A percentile compares a stretch with the other conserved stretches of the same genome.
phyloP scores from a whole-genome alignment of 2,888 invertebrate genomes.

The Drosophila formosana region DNA sequence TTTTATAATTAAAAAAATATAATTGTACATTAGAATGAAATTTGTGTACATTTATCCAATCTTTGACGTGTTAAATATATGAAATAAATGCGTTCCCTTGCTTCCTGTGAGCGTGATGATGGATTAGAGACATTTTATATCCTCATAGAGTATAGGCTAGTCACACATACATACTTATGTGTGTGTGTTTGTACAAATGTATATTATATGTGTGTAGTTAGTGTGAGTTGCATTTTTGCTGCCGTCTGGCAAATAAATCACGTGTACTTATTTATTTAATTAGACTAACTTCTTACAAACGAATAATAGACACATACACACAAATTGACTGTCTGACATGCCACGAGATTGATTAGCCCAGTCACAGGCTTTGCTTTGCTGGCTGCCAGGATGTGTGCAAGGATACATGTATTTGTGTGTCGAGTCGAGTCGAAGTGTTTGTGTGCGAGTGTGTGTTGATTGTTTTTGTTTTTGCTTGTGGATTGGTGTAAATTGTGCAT shows the following conservation, averaged over 20 bases:
- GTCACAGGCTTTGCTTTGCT: constrained; percentile 66
- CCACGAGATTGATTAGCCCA: constrained; percentile 78
- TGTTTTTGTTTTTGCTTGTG: constrained; percentile 50
- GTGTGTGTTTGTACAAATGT: background rate
- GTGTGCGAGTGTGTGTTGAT: constrained; percentile 37
- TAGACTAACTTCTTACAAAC: constrained; percentile 79
- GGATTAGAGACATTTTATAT: constrained; percentile 8
- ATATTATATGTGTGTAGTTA: background rate
- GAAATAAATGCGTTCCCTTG: background rate
- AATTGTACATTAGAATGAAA: background rate
- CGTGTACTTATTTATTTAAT: constrained; percentile 81
- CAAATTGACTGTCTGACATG: constrained; percentile 81
- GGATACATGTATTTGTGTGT: constrained; percentile 10
- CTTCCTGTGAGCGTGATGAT: constrained; percentile 1
- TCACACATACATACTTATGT: background rate
- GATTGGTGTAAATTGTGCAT: constrained; percentile 80
- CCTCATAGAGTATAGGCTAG: constrained; percentile 8
- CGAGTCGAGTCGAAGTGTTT: constrained; percentile 1
- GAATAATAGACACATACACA: constrained; percentile 75
- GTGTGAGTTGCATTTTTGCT: constrained; percentile 31
- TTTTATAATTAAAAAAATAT: no score
- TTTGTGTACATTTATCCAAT: background rate
- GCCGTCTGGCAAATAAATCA: constrained; percentile 74
- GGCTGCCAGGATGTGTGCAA: constrained; percentile 4
- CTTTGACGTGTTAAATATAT: background rate